Evolutionary conservation across 2,888 invertebrate genomes (phyloP), one percentile per base, ranked within the genome.

Genomic region (Antitype chi): DNA sequence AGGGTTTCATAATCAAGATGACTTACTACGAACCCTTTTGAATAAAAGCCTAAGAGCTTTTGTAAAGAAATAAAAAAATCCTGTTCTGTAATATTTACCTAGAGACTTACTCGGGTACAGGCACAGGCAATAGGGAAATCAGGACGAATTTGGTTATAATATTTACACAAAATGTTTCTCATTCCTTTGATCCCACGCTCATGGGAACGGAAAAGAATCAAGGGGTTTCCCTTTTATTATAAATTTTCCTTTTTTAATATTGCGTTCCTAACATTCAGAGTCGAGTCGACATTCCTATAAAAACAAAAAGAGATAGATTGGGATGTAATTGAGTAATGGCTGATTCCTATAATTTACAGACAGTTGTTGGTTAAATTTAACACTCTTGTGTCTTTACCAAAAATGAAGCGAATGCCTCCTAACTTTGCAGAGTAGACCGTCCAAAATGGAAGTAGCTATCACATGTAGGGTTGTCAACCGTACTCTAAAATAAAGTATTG

Each of bases 141-240:
- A 81, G 20, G 13, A 23, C 60, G 49, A 76, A 23, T 55, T 82
- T 53, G 69, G n/a, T 81, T 76, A 84, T 81, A 76, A 82, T 82
- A 82, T 82, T 76, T 85, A 82, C 77, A 60, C 49, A 72, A 82
- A 82, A 82, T 82, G 63, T 82, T 76, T 73, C 52, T 25, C 59
- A 76, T 70, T 28, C 25, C 82, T 82, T 73, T 67, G 75, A 85
- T 63, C 67, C 70, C 57, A n/a, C 49, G 59, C 55, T 47, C 53
- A 25, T 59, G 17, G n/a, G 20, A n/a, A 63, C 15, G 15, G 49
- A 32, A 66, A 13, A 49, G 23, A 81, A 70, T 63, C 49, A 62
- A 60, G 28, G 25, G 9, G 53, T 17, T 62, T 25, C 20, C 7
- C 1, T 53, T 63, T 20, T 70, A 73, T 85, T 67, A 73, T 53